Base-by-base conservation (phyloP, 2,888 invertebrate species). In the Pandemis heparana region DNA sequence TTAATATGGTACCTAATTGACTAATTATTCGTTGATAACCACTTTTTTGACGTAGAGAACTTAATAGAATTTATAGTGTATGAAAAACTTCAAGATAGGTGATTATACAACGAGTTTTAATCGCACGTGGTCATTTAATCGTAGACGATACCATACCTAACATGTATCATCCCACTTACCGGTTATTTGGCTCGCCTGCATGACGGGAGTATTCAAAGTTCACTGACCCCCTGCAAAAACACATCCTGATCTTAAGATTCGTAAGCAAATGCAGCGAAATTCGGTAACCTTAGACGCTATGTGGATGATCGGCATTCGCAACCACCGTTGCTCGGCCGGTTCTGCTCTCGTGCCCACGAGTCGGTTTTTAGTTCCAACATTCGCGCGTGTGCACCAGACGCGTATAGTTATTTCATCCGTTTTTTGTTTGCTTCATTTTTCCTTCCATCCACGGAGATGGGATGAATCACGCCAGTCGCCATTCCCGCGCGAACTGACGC, bases 381-480 rank as follows among this genome's bases (percentile, higher is more conserved):
- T 80, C 79, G 79, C 76, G 76, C 75, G 76, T 80, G 83, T 80
- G 79, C 77, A 78, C 77, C 75, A 73, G 78, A 75, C 78, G 77
- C 78, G 78, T 78, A 64, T 65, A 71, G 79, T 79, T 79, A 79
- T 76, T 78, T 79, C 78, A 74, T 77, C 74, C 75, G 51, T 65
- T 81, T 81, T 82, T 83, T n/a, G n/a, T n/a, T 32, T 83, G 83
- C 83, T 84, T 87, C 87, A 86, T 83, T 84, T 84, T 87, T 83
- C 83, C 80, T 79, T 76, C 81, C 82, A 78, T 78, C 76, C 77
- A 23, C 56, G 56, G 82, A 82, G 83, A 87, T 86, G 86, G 86
- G 90, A 92, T 92, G 92, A 92, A 88, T 92, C 92, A 92, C 84
- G 80, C 70, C 72, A 92, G 92, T 92, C 87, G 83, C 83, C 79